These are phyloP conservation scores for Ictalurus punctatus DNA, from an alignment of 2,113 vertebrate species.

Conservation along the genomic window DNA sequence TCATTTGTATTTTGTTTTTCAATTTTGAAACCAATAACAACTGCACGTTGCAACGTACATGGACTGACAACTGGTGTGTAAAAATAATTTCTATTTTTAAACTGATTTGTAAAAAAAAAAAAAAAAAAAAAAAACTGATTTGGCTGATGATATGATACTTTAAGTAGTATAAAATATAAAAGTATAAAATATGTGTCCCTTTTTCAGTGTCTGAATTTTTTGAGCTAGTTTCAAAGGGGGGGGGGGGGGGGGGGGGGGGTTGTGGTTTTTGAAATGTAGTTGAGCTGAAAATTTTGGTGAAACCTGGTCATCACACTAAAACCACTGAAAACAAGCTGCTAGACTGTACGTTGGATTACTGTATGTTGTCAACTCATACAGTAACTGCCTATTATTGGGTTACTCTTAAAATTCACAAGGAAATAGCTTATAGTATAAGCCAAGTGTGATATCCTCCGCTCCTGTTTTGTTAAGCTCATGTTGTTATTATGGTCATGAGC, in stretches of 20 bases:
- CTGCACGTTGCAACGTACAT: no score
- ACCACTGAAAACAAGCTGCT: not conserved
- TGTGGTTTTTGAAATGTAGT: no score
- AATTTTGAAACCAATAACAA: no score
- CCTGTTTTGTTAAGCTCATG: not conserved
- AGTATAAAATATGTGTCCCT: not conserved
- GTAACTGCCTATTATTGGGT: not conserved
- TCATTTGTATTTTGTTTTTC: no score
- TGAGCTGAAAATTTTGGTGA: not conserved
- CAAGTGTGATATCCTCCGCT: not conserved
- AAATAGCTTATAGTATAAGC: not conserved
- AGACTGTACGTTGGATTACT: not conserved
- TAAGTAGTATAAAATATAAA: not conserved
- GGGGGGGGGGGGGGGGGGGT: no score
- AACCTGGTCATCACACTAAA: not conserved
- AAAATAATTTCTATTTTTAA: not conserved
- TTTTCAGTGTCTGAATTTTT: not conserved
- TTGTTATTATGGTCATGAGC: not conserved
- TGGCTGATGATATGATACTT: not conserved
- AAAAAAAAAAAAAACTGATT: no score
- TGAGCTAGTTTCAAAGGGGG: no score
- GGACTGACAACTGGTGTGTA: no score
- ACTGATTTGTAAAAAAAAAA: no score
- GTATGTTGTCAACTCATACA: not conserved
- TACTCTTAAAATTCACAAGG: not conserved